Evolutionary conservation across 2,113 vertebrate species (phyloP).

Genomic region (Myrmophylax atrothorax): DNA sequence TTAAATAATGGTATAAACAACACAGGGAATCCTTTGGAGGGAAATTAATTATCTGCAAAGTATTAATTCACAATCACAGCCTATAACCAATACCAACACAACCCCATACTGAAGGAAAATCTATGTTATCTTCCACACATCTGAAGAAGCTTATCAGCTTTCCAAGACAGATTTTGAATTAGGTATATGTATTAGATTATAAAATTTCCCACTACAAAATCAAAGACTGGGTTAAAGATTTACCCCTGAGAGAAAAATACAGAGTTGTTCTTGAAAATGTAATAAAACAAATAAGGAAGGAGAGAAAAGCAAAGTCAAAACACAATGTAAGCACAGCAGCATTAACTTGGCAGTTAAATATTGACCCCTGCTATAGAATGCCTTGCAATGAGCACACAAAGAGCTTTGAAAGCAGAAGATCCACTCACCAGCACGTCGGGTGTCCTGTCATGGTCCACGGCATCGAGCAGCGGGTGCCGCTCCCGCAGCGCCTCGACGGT

Average conservation of each 20-base stretch:
- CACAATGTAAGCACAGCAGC: not conserved
- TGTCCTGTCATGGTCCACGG: constrained; percentile 83
- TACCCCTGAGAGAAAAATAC: not conserved
- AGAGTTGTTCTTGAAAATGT: not conserved
- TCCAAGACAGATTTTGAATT: not conserved
- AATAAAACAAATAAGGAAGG: not conserved
- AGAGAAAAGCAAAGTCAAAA: not conserved
- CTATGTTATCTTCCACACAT: not conserved
- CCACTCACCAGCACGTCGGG: constrained; percentile 77
- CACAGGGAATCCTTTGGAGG: not conserved
- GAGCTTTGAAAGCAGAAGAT: not conserved
- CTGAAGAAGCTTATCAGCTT: not conserved
- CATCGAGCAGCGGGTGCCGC: constrained; percentile 85
- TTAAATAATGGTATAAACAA: not conserved
- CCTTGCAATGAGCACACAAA: not conserved
- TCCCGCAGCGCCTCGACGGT: constrained; percentile 83
- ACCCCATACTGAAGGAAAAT: not conserved
- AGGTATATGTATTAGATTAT: not conserved
- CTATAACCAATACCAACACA: not conserved
- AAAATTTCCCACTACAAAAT: not conserved
- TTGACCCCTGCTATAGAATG: not conserved
- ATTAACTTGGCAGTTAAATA: not conserved
- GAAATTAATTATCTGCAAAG: not conserved
- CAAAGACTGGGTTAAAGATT: not conserved
- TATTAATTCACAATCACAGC: not conserved